Percentiles rank a stretch among this genome's conserved stretches.
phyloP scores from a whole-genome alignment of 2,797 vertebrate species.

The Loriculus beryllinus region DNA sequence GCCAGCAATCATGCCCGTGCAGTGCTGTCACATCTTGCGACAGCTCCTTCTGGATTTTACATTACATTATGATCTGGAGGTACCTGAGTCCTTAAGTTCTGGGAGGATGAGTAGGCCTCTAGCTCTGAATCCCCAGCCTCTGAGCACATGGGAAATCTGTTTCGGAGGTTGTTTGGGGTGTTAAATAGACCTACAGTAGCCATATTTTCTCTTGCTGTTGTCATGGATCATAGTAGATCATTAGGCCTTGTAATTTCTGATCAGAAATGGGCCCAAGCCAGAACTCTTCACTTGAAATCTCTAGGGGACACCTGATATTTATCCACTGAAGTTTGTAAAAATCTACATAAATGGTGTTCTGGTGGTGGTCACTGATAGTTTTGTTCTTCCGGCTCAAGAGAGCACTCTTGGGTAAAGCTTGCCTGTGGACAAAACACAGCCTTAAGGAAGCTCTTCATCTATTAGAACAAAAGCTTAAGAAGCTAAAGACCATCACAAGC shows the following conservation, averaged over 20 bases:
- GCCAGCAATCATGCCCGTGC: not conserved
- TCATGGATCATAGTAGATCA: not conserved
- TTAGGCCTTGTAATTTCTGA: not conserved
- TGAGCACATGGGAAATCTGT: not conserved
- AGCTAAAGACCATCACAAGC: not conserved
- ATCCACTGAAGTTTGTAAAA: not conserved
- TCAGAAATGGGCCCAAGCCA: not conserved
- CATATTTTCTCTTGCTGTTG: not conserved
- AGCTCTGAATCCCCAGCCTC: not conserved
- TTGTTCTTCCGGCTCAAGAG: not conserved
- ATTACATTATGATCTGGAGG: not conserved
- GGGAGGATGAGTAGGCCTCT: not conserved
- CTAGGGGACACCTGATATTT: not conserved
- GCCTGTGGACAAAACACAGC: not conserved
- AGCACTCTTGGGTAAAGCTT: not conserved
- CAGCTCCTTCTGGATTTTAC: not conserved
- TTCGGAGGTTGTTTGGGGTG: not conserved
- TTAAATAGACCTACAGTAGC: not conserved
- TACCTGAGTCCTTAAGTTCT: not conserved
- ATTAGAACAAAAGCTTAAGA: slow-evolving; percentile 17
- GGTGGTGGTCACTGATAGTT: not conserved
- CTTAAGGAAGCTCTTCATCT: not conserved
- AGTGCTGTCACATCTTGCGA: not conserved
- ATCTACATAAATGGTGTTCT: not conserved
- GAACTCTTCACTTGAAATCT: not conserved